Evolutionary conservation across 2,888 invertebrate species (phyloP).

Genomic region (Xanthorhoe designata): DNA sequence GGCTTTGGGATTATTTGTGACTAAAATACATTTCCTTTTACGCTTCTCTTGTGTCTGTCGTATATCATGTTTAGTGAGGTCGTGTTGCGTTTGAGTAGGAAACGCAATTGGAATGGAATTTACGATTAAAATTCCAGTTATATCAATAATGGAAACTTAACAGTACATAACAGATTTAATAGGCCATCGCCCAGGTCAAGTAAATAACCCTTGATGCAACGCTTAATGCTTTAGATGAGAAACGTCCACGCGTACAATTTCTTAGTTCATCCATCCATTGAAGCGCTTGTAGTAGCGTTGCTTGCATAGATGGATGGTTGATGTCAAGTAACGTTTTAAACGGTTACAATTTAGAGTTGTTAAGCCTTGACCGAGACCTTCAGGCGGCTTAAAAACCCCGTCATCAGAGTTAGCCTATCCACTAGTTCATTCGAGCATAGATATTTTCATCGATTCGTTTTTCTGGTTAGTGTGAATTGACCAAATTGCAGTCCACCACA

Average conservation of each 20-base stretch:
- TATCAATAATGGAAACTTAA: slow-evolving; percentile 26
- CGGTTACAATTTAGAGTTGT: too few relatives aligned
- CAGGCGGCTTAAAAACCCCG: too few relatives aligned
- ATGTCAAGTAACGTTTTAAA: too few relatives aligned
- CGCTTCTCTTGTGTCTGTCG: neutral
- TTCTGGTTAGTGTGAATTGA: too few relatives aligned
- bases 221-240: neutral
- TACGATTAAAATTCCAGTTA: neutral
- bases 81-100: neutral
- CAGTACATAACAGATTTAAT: slow-evolving; percentile 23
- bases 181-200: slow-evolving; percentile 34
- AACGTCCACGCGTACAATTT: slow-evolving; percentile 6
- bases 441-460: too few relatives aligned
- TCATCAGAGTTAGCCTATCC: too few relatives aligned
- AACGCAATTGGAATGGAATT: neutral
- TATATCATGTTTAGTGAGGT: neutral
- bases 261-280: slow-evolving; percentile 6
- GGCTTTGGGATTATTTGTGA: slow-evolving; percentile 20
- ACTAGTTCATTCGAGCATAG: too few relatives aligned
- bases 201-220: slow-evolving; percentile 36
- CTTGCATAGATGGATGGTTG: too few relatives aligned
- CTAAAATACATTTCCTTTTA: slow-evolving; percentile 21
- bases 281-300: too few relatives aligned
- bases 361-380: too few relatives aligned
- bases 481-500: too few relatives aligned